phyloP scores from a whole-genome alignment of 2,113 vertebrate genomes.

The Bagarius yarrelli region DNA sequence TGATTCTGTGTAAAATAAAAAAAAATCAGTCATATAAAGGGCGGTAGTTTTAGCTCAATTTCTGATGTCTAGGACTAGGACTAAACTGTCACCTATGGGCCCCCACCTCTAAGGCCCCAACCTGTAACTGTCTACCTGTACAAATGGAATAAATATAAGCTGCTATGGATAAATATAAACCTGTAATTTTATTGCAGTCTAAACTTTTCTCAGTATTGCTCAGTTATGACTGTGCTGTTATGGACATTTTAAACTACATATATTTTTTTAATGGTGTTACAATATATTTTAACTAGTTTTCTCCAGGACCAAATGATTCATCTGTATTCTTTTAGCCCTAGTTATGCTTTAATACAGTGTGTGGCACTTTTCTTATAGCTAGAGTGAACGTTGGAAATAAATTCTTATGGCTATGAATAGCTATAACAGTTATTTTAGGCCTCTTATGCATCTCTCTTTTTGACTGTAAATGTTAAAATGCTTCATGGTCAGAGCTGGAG shows the following conservation, averaged over 20 bases:
- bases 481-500: constrained; percentile 55
- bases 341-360: not conserved
- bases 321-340: not conserved
- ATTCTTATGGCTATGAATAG: constrained; percentile 24
- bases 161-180: not conserved
- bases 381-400: not conserved
- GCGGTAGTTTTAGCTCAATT: no score
- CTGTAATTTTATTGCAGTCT: not conserved
- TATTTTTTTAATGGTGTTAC: not conserved
- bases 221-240: not conserved
- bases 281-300: not conserved
- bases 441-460: constrained; percentile 23
- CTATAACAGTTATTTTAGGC: constrained; percentile 28
- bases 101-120: no score
- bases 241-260: not conserved
- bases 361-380: not conserved
- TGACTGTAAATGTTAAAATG: constrained; percentile 51
- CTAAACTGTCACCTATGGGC: no score
- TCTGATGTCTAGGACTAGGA: no score
- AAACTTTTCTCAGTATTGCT: not conserved
- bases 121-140: no score
- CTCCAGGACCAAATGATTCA: not conserved
- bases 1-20: no score
- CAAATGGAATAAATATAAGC: no score
- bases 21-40: no score